Percentiles rank a stretch among this genome's conserved stretches.
Conservation (phyloP, 2,888 invertebrate genomes). For the Lasioglossum oenotherae region DNA sequence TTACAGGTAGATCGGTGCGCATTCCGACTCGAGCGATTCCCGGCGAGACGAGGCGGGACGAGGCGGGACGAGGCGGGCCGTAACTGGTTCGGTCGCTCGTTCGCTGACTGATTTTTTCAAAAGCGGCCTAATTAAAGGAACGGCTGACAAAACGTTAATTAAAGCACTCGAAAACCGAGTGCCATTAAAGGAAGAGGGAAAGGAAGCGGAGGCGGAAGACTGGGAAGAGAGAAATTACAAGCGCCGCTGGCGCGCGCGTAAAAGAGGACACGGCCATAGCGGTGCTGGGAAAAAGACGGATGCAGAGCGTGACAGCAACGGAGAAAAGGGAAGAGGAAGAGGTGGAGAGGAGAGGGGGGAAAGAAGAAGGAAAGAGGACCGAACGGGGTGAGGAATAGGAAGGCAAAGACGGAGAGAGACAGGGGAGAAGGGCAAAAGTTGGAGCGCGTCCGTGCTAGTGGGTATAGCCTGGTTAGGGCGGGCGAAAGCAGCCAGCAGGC, state of each 20-base stretch:
- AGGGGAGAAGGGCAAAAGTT: slow-evolving; percentile 76
- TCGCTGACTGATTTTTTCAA: slow-evolving; percentile 78
- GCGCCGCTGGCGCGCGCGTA: slow-evolving; percentile 62
- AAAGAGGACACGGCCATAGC: slow-evolving; percentile 48
- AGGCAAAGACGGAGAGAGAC: background rate
- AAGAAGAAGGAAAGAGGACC: slow-evolving; percentile 3
- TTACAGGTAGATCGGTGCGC: slow-evolving; percentile 25
- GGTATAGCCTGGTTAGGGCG: slow-evolving; percentile 70
- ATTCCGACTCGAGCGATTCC: slow-evolving; percentile 31
- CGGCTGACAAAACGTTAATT: slow-evolving; percentile 80
- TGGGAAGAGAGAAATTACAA: slow-evolving; percentile 76
- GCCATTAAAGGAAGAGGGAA: slow-evolving; percentile 75
- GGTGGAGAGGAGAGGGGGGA: background rate
- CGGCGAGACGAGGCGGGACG: background rate
- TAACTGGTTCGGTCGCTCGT: slow-evolving; percentile 14
- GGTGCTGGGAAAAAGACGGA: slow-evolving; percentile 3
- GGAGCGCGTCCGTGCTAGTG: slow-evolving; percentile 74
- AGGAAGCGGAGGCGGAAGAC: slow-evolving; percentile 41
- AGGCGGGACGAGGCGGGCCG: background rate
- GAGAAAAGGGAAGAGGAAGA: background rate
- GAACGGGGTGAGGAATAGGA: slow-evolving; percentile 4
- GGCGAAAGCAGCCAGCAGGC: slow-evolving; percentile 72
- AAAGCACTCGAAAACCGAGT: slow-evolving; percentile 79
- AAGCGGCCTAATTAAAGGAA: slow-evolving; percentile 79
- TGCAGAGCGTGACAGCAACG: slow-evolving; percentile 8